Evolutionary conservation across 2,113 vertebrate species (phyloP).

Genomic region (Thalassoma bifasciatum): DNA sequence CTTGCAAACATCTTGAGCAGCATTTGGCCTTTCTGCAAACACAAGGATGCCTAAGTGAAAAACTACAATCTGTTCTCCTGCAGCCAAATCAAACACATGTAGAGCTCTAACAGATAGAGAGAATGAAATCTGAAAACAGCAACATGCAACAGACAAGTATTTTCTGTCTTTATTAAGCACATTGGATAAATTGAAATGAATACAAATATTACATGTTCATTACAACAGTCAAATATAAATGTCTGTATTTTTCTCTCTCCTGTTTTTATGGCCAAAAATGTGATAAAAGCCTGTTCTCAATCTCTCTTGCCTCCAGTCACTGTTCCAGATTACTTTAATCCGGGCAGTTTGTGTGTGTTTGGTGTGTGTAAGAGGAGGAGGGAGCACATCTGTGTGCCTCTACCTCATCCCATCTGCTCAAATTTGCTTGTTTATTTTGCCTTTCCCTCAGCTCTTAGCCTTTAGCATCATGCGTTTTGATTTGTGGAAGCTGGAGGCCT

Average conservation of each 20-base stretch:
- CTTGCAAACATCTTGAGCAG: slow-evolving; percentile 23
- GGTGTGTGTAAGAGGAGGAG: neutral
- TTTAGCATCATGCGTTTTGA: neutral
- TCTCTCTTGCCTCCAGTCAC: slow-evolving; percentile 36
- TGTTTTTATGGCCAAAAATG: slow-evolving; percentile 12
- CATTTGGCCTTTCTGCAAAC: slow-evolving; percentile 12
- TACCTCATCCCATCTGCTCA: neutral
- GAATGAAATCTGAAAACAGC: too few species aligned
- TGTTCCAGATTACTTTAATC: slow-evolving; percentile 71
- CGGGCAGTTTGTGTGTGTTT: slow-evolving; percentile 13
- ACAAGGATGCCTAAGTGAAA: neutral
- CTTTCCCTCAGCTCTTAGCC: neutral
- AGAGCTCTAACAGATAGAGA: neutral
- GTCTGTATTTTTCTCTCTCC: neutral
- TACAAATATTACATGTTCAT: slow-evolving; percentile 25
- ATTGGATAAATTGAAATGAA: slow-evolving; percentile 24
- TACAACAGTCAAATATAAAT: neutral
- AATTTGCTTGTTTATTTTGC: neutral
- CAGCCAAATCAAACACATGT: slow-evolving; percentile 4
- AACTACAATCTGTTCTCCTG: neutral
- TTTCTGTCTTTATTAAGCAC: neutral
- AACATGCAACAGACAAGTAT: neutral
- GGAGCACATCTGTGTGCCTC: slow-evolving; percentile 20
- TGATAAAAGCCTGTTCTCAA: slow-evolving; percentile 38
- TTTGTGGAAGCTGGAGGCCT: neutral